A percentile compares a stretch with the other conserved stretches of the same genome.
These are phyloP conservation scores for Netta rufina DNA, from an alignment of 2,797 vertebrate species.

Conservation along the genomic window DNA sequence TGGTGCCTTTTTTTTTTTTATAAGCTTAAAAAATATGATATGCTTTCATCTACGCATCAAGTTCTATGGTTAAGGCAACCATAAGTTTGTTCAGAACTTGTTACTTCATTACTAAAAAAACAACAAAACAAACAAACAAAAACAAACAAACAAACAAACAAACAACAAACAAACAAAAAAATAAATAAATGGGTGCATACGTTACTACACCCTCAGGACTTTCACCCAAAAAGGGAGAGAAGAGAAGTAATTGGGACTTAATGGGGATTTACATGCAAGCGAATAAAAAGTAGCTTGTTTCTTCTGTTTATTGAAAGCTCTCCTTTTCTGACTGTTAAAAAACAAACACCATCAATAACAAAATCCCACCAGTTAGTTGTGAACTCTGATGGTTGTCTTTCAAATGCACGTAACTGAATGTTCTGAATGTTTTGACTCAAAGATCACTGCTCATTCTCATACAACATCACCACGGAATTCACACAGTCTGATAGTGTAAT, in stretches of 20 bases:
- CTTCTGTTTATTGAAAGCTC: neutral
- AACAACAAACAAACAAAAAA: no score
- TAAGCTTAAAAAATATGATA: neutral
- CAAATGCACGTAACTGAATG: neutral
- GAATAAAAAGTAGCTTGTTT: neutral
- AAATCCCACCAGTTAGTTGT: neutral
- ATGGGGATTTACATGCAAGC: neutral
- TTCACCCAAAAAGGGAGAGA: neutral
- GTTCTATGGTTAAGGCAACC: neutral
- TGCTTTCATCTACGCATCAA: neutral
- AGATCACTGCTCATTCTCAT: neutral
- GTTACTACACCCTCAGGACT: neutral
- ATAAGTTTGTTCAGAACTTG: fast-evolving
- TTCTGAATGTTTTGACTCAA: neutral
- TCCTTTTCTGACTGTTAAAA: neutral
- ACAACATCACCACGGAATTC: neutral
- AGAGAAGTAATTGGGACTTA: neutral
- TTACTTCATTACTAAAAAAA: neutral
- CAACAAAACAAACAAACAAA: no score
- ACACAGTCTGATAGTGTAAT: neutral
- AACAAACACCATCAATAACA: neutral
- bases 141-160: no score
- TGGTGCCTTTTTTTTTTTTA: neutral
- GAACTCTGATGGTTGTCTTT: neutral
- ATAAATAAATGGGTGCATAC: no score